phyloP scores from a whole-genome alignment of 2,797 vertebrate species.

The Propithecus deckenii region DNA sequence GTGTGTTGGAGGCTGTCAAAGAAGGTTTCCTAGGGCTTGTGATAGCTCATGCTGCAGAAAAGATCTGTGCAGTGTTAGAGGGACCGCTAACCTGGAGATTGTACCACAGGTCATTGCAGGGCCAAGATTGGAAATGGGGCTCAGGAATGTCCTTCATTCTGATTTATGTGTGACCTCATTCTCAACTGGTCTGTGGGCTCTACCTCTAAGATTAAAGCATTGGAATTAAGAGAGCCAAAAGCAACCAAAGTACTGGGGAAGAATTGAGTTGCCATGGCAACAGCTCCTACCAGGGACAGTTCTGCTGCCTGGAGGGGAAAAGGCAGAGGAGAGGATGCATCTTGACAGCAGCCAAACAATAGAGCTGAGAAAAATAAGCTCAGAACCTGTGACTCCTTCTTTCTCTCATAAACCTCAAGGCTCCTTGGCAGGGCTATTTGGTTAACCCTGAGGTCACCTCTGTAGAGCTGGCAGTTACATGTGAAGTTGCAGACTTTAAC shows the following conservation, averaged over 20 bases:
- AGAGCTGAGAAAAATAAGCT: slow-evolving; percentile 39
- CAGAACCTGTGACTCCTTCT: neutral
- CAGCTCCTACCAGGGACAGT: slow-evolving; percentile 8
- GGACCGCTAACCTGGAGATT: neutral
- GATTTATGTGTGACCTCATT: neutral
- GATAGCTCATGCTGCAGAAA: neutral
- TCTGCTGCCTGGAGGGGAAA: neutral
- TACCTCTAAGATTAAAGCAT: slow-evolving; percentile 6
- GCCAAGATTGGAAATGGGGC: neutral
- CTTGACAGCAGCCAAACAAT: slow-evolving; percentile 14
- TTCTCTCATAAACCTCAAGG: neutral
- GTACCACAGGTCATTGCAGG: neutral
- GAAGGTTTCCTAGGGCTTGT: neutral
- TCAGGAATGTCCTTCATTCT: neutral
- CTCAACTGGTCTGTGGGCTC: neutral
- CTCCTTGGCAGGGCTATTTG: neutral
- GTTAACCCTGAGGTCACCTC: neutral
- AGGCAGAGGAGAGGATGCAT: neutral
- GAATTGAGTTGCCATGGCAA: slow-evolving; percentile 57
- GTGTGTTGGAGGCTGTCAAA: neutral
- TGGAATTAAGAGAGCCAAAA: slow-evolving; percentile 38
- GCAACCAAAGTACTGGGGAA: slow-evolving; percentile 13
- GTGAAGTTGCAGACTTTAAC: neutral
- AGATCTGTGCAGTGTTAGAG: neutral
- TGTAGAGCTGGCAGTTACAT: neutral